Percentiles rank a stretch among this genome's conserved stretches.
These are phyloP conservation scores for Gymnorhina tibicen DNA, from an alignment of 2,113 vertebrate species.

Conservation along the genomic window DNA sequence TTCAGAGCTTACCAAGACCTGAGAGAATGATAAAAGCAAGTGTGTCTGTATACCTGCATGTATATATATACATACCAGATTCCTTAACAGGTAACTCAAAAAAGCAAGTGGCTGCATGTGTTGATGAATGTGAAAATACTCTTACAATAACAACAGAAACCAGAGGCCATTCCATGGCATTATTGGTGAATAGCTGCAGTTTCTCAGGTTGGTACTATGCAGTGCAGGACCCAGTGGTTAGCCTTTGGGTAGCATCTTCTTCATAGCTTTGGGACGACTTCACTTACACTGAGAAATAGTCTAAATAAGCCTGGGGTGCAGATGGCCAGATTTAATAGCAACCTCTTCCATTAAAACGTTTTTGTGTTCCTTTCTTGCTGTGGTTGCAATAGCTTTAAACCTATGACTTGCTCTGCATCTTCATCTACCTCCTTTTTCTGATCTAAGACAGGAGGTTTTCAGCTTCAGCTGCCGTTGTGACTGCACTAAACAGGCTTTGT, in stretches of 20 bases:
- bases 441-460: neutral
- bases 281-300: neutral
- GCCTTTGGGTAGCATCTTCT: neutral
- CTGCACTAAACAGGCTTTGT: neutral
- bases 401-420: neutral
- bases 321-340: neutral
- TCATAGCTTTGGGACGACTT: neutral
- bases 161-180: neutral
- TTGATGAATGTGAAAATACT: neutral
- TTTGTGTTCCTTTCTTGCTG: neutral
- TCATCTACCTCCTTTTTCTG: neutral
- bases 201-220: rapidly evolving
- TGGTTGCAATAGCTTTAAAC: neutral
- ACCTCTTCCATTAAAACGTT: neutral
- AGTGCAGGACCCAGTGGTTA: neutral
- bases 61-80: neutral
- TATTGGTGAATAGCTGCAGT: neutral
- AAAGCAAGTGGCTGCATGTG: neutral
- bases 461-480: neutral
- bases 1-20: neutral
- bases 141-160: neutral
- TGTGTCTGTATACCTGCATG: neutral
- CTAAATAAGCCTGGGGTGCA: neutral
- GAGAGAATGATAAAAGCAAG: neutral
- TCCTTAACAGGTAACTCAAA: neutral